A percentile compares a stretch with the other conserved stretches of the same genome.
Conservation (phyloP, 1,140 invertebrate genomes). For the Drosophila burlai region DNA sequence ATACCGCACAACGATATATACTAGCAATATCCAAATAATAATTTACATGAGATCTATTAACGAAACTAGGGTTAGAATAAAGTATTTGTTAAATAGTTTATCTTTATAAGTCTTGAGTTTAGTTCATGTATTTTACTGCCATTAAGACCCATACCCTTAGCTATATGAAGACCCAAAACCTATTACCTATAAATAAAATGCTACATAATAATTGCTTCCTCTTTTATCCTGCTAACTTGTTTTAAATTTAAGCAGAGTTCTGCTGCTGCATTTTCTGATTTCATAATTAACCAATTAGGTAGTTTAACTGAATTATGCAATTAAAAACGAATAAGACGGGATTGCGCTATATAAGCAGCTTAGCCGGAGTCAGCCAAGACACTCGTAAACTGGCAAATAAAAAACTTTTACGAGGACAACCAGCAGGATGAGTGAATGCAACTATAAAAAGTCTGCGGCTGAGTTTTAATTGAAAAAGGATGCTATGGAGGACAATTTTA, state of each 20-base stretch:
- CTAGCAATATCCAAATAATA: conserved; percentile 18
- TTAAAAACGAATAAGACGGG: conserved; percentile 26
- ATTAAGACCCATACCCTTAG: not conserved
- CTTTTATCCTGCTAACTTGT: not conserved
- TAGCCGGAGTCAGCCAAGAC: conserved; percentile 23
- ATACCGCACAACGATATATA: conserved; percentile 36
- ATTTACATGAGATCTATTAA: not conserved
- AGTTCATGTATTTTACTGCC: conserved; percentile 20
- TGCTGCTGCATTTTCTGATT: not conserved
- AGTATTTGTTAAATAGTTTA: no score
- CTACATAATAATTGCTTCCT: not conserved
- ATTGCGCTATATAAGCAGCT: conserved; percentile 35
- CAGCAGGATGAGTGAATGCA: conserved; percentile 12
- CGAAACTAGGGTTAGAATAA: not conserved
- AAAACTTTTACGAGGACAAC: conserved; percentile 31
- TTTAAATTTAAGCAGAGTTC: not conserved
- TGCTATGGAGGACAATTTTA: not conserved
- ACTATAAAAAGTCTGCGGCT: conserved; percentile 19
- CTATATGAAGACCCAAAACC: not conserved
- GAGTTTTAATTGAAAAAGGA: conserved; percentile 39
- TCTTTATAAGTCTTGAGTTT: no score
- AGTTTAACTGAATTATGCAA: conserved; percentile 29
- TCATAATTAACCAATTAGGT: conserved; percentile 21
- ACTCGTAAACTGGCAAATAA: conserved; percentile 34
- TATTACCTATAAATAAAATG: not conserved